Conservation (phyloP, 2,797 vertebrate genomes). For the Loris lydekkerianus region DNA sequence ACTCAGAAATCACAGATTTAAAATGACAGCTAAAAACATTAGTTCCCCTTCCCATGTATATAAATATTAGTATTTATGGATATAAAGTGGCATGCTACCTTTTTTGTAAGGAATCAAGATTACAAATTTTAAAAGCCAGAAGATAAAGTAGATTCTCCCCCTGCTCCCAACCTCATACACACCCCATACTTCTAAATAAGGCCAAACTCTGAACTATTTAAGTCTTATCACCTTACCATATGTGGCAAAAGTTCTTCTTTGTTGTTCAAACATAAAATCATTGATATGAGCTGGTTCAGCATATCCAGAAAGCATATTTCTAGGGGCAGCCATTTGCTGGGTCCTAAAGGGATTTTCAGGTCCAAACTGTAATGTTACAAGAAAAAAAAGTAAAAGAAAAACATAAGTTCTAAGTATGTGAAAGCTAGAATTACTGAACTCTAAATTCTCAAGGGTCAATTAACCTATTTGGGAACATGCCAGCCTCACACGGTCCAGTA, state of each 20-base stretch:
- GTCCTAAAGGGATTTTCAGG: constrained; percentile 96
- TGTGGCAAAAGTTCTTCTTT: constrained; percentile 97
- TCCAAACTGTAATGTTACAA: constrained; percentile 92
- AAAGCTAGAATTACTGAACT: constrained; percentile 43
- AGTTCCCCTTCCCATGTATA: background rate
- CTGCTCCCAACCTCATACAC: background rate
- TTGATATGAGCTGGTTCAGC: constrained; percentile 98
- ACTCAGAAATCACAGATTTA: constrained; percentile 60
- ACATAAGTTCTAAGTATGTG: constrained; percentile 31
- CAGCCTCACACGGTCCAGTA: background rate
- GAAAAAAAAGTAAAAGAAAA: background rate
- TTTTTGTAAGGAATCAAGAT: constrained; percentile 3
- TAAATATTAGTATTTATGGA: constrained; percentile 51
- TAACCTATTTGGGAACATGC: background rate
- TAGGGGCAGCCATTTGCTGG: constrained; percentile 98
- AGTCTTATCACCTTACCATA: constrained; percentile 91
- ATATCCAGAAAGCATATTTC: constrained; percentile 98
- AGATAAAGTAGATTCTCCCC: background rate
- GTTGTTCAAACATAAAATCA: constrained; percentile 99
- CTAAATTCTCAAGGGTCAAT: background rate
- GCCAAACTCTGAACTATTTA: constrained; percentile 48
- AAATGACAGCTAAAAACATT: constrained; percentile 27
- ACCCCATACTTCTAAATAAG: background rate
- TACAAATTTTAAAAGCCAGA: constrained; percentile 31
- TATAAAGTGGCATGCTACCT: background rate